Base-by-base conservation (phyloP, 2,797 vertebrate species). In the Harpagifer antarcticus region DNA sequence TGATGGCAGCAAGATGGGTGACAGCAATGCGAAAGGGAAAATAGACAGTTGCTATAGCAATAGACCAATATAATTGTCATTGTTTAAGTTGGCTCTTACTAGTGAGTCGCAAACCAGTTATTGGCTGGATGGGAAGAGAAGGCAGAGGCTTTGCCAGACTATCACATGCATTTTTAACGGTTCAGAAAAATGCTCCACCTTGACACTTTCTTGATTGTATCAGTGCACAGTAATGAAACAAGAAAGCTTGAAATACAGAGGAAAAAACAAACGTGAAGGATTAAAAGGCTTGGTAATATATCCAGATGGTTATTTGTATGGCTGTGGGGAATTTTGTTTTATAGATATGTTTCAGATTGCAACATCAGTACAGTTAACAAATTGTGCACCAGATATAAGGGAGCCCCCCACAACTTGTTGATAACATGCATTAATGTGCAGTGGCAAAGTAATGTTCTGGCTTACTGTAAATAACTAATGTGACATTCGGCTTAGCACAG, bases 401-500 rank as follows among this genome's bases (percentile, higher is more conserved):
- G 16, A 45, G 52, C 62, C 23, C 9, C 50, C 61, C 57, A 23
- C 4, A 37, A 52, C 47, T 27, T 40, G 40, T 60, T 31, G 54
- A 9, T 43, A 27, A 53, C 67, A 31, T 19, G 58, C 57, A 68
- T 75, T 71, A 52, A 57, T 37, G 67, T 56, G 59, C 40, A 20
- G 59, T 43, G 50, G 54, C 66, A 57, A 49, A 57, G 71, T 81
- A 75, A 84, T 74, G 53, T 77, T 52, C 58, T n/a, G 56, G 75
- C 71, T 89, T 88, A 89, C 79, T 74, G 84, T 89, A 88, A 89
- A 86, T 86, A 87, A 81, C 82, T 75, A 79, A 80, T 86, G 77
- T 85, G 87, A 79, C 74, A 75, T 86, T 74, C 37, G 13, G 86
- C 88, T 90, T 85, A 89, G 68, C 40, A 62, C 86, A 63, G 81